These are phyloP conservation scores for Bufo bufo DNA, from an alignment of 2,113 vertebrate genomes.

Conservation along the genomic window DNA sequence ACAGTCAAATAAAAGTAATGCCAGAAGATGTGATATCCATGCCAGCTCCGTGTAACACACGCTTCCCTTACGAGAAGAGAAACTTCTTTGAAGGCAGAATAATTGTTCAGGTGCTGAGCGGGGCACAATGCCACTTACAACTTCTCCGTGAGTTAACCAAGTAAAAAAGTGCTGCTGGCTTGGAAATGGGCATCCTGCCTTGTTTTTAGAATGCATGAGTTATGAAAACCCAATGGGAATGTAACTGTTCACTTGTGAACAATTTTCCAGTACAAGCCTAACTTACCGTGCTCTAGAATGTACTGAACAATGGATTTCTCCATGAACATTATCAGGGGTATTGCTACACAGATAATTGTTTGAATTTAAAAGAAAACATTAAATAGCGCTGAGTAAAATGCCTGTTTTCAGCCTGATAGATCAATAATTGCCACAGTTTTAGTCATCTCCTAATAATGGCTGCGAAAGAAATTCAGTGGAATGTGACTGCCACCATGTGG, in stretches of 20 bases:
- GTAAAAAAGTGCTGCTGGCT: conserved; percentile 22
- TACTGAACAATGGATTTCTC: conserved; percentile 43
- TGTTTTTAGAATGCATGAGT: conserved; percentile 47
- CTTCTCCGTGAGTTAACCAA: conserved; percentile 47
- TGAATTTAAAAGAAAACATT: conserved; percentile 57
- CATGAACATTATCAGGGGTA: neutral
- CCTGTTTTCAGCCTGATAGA: conserved; percentile 56
- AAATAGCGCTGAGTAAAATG: conserved; percentile 48
- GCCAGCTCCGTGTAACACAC: neutral
- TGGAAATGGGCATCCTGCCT: conserved; percentile 46
- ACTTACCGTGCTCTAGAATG: conserved; percentile 30
- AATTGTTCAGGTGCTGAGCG: conserved; percentile 10
- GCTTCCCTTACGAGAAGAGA: conserved; percentile 11
- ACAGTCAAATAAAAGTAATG: neutral
- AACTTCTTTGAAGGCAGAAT: conserved; percentile 26
- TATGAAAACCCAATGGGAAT: conserved; percentile 33
- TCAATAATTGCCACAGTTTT: conserved; percentile 19
- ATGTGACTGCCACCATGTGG: conserved; percentile 74
- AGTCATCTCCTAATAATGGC: neutral
- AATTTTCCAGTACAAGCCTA: conserved; percentile 40
- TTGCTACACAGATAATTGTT: conserved; percentile 51
- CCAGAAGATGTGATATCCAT: neutral
- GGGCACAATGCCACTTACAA: conserved; percentile 49
- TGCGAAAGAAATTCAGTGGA: neutral
- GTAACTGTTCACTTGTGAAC: conserved; percentile 54